Percentiles rank a stretch among this genome's conserved stretches.
Conservation (phyloP, 2,888 invertebrate species). For the Apoda limacodes region DNA sequence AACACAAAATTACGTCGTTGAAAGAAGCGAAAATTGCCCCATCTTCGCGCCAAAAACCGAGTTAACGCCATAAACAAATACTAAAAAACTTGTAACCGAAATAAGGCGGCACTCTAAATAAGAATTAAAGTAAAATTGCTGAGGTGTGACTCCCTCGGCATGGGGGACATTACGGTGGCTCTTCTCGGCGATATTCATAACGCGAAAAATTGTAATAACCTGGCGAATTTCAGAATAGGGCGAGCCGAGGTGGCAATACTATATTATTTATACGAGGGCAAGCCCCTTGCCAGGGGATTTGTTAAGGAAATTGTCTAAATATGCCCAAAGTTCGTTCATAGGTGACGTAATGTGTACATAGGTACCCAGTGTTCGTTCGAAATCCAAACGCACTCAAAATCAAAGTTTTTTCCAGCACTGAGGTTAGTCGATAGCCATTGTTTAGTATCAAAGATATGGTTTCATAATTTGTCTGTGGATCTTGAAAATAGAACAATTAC, state of each 20-base stretch:
- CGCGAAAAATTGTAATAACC: conserved; percentile 70
- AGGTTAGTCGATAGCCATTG: no score
- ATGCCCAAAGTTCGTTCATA: conserved; percentile 39
- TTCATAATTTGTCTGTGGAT: no score
- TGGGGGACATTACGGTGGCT: conserved; percentile 40
- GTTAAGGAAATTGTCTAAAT: conserved; percentile 62
- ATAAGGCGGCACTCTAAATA: conserved; percentile 66
- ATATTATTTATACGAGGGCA: conserved; percentile 49
- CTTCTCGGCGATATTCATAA: conserved; percentile 65
- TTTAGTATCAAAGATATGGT: no score
- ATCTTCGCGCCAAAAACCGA: conserved; percentile 38
- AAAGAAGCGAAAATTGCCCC: conserved; percentile 53
- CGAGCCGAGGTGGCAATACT: conserved; percentile 37
- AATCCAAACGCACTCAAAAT: no score
- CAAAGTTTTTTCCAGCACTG: no score
- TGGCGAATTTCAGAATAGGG: conserved; percentile 49
- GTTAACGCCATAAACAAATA: conserved; percentile 64
- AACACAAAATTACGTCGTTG: conserved; percentile 43
- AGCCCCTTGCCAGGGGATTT: conserved; percentile 40
- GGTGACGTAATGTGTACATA: no score
- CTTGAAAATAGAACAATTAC: no score
- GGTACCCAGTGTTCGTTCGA: no score
- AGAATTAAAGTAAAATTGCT: conserved; percentile 68
- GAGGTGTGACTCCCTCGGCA: conserved; percentile 60
- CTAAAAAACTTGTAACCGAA: conserved; percentile 68